Conservation (phyloP, 2,113 vertebrate genomes). For the Aspidoscelis tigris region DNA sequence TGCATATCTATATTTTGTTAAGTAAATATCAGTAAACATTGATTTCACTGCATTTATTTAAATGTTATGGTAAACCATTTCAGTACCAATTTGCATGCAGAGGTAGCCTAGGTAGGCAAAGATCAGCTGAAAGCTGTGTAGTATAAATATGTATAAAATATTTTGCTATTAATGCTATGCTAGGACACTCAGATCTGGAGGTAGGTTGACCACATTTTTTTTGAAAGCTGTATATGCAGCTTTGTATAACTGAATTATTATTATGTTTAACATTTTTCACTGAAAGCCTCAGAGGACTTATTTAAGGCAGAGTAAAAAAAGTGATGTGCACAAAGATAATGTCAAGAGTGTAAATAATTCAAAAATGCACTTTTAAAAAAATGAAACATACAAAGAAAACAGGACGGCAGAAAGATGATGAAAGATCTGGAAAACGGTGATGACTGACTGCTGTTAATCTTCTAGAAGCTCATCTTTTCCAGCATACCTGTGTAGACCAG, state of each 20-base stretch:
- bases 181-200: not conserved
- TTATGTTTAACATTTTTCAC: not conserved
- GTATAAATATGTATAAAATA: not conserved
- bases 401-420: not conserved
- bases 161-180: not conserved
- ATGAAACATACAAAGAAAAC: too few relatives aligned
- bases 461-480: not conserved
- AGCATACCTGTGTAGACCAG: too few relatives aligned
- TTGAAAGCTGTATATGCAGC: not conserved
- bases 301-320: conserved; percentile 55
- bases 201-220: not conserved
- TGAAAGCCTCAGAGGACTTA: conserved; percentile 13
- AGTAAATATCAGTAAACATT: conserved; percentile 11
- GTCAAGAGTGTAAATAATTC: conserved; percentile 20
- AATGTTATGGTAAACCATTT: not conserved
- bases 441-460: not conserved
- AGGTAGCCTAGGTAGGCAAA: not conserved
- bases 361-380: not conserved
- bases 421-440: not conserved
- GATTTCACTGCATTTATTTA: not conserved
- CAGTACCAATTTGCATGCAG: not conserved
- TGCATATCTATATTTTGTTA: not conserved
- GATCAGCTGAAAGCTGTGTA: not conserved
- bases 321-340: not conserved
- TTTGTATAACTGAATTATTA: too few relatives aligned